Percentiles rank a stretch among this genome's conserved stretches.
phyloP scores from a whole-genome alignment of 2,888 invertebrate species.

The Biston stratarius region DNA sequence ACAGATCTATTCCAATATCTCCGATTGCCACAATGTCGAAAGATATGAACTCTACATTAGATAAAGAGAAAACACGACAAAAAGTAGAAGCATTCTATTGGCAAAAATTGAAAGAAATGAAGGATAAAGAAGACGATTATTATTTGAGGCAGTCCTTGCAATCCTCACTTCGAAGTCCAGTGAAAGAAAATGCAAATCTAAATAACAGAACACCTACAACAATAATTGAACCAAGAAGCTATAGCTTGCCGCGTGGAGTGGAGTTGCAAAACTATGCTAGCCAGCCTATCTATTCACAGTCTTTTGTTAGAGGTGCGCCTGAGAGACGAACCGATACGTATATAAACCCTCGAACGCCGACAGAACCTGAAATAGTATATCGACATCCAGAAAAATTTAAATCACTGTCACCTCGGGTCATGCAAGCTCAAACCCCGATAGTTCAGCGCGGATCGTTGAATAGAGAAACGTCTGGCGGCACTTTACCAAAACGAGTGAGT shows the following conservation, averaged over 20 bases:
- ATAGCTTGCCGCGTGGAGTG: slow-evolving; percentile 68
- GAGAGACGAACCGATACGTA: slow-evolving; percentile 75
- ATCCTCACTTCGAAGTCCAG: slow-evolving; percentile 51
- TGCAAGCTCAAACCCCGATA: slow-evolving; percentile 51
- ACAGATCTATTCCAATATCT: slow-evolving; percentile 48
- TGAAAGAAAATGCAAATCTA: slow-evolving; percentile 48
- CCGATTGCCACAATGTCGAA: slow-evolving; percentile 38
- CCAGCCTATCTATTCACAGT: slow-evolving; percentile 58
- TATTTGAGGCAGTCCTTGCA: slow-evolving; percentile 63
- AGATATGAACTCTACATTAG: slow-evolving; percentile 44
- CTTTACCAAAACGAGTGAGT: slow-evolving; percentile 68
- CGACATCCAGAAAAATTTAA: slow-evolving; percentile 67
- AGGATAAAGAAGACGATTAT: slow-evolving; percentile 87
- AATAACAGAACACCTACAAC: slow-evolving; percentile 62
- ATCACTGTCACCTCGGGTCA: slow-evolving; percentile 46
- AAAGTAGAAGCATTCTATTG: slow-evolving; percentile 89
- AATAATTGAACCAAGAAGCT: slow-evolving; percentile 61
- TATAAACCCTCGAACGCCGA: slow-evolving; percentile 54
- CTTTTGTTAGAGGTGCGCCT: slow-evolving; percentile 68
- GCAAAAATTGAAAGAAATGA: slow-evolving; percentile 89
- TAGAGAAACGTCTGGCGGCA: slow-evolving; percentile 46
- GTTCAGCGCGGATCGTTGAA: slow-evolving; percentile 59
- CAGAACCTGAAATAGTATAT: slow-evolving; percentile 64
- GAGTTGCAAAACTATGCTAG: slow-evolving; percentile 58
- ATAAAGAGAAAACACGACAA: slow-evolving; percentile 85